Conservation (phyloP, 2,888 invertebrate species). For the Polyommatus iphigenia region DNA sequence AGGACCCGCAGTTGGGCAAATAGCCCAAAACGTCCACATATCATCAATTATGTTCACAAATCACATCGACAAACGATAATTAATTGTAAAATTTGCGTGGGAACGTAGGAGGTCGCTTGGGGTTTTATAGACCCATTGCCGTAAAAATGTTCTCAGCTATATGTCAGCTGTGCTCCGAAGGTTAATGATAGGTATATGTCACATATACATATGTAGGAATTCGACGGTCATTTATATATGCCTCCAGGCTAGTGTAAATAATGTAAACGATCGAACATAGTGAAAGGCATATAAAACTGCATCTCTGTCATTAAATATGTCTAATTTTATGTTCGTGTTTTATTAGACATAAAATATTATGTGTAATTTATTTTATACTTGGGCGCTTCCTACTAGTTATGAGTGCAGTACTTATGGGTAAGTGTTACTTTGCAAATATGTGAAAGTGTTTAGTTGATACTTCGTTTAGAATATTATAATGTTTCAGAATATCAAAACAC, state of each 20-base stretch:
- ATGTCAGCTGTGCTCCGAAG: not conserved
- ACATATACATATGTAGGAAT: not conserved
- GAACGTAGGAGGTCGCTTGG: not conserved
- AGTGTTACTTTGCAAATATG: not conserved
- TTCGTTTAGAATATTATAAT: no score
- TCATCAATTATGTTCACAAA: constrained; percentile 63
- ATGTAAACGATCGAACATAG: not conserved
- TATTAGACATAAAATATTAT: constrained; percentile 1
- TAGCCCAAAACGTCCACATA: constrained; percentile 57
- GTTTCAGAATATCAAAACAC: no score
- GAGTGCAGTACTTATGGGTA: not conserved
- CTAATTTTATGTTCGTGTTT: constrained; percentile 1
- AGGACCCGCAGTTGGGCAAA: constrained; percentile 66
- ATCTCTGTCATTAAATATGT: not conserved
- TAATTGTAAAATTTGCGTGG: constrained; percentile 18
- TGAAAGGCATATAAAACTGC: constrained; percentile 5
- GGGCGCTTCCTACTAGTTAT: not conserved
- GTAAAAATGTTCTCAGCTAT: not conserved
- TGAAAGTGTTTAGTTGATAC: no score
- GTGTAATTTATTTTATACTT: not conserved
- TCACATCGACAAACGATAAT: constrained; percentile 25
- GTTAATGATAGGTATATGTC: constrained; percentile 13
- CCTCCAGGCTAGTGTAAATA: not conserved
- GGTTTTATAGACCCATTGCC: not conserved
- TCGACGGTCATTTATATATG: not conserved